Evolutionary conservation across 2,797 vertebrate species (phyloP).

Genomic region (Novumbra hubbsi): DNA sequence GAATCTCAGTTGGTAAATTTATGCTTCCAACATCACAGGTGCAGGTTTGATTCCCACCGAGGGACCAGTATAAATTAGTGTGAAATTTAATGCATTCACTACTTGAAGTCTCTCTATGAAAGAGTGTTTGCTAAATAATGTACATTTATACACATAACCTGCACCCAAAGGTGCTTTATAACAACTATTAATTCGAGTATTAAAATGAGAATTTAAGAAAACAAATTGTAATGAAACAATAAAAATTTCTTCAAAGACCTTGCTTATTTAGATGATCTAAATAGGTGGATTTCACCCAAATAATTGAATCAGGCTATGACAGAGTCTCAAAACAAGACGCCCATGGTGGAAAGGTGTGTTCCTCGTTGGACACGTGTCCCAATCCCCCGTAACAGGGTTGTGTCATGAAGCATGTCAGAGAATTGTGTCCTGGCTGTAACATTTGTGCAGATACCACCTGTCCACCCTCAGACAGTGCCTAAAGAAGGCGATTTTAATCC

Average conservation of each 20-base stretch:
- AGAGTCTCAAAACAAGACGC: slow-evolving; percentile 12
- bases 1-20: too few species aligned
- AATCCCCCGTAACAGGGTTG: slow-evolving; percentile 39
- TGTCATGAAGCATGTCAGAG: slow-evolving; percentile 26
- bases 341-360: slow-evolving; percentile 13
- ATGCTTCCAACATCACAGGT: too few species aligned
- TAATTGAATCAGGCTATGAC: slow-evolving; percentile 16
- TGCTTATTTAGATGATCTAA: slow-evolving; percentile 17
- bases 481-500: slow-evolving; percentile 49
- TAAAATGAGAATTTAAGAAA: background rate
- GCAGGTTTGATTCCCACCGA: too few species aligned
- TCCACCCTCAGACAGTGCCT: slow-evolving; percentile 39
- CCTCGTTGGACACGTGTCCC: slow-evolving; percentile 24
- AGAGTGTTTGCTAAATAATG: too few species aligned
- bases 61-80: too few species aligned
- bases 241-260: slow-evolving; percentile 16
- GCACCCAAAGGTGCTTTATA: background rate
- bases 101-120: too few species aligned
- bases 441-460: slow-evolving; percentile 51
- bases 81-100: too few species aligned
- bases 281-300: slow-evolving; percentile 14
- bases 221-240: slow-evolving; percentile 37
- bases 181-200: background rate
- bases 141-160: too few species aligned
- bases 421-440: background rate